Base-by-base conservation (phyloP, 2,113 vertebrate genomes). In the Pelobates fuscus region DNA sequence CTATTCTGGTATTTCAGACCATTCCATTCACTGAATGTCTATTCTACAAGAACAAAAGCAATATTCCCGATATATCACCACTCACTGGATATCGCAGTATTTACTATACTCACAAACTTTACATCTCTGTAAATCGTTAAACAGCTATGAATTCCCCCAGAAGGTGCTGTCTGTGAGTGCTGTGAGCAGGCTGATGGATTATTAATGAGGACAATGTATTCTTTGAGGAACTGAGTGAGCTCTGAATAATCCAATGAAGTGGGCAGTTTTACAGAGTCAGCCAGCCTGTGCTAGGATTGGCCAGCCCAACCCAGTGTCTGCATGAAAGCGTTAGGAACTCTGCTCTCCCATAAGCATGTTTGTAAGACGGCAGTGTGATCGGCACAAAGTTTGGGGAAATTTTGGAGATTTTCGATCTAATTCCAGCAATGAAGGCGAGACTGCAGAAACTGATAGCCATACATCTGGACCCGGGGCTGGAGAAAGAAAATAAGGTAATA, bases 371-470 rank as follows among this genome's bases (percentile, higher is more conserved):
- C 24, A 3, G 46, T 23, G 18, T 2, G 2, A 41, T 44, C 49
- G 15, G 14, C 17, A 57, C 21, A 32, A 37, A 71, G 57, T 46
- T 17, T 14, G 23, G 24, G 44, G 4, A 55, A 15, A 11, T 8
- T 27, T 62, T n/a, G n/a, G n/a, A n/a, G n/a, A n/a, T n/a, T n/a
- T n/a, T n/a, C n/a, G n/a, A n/a, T 32, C 60, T 70, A 74, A 72
- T 21, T 23, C 73, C 71, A 54, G 75, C 71, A 67, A 86, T 86
- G 85, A 86, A 84, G 80, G 80, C 85, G 41, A 78, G 85, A 29
- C 84, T 86, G 52, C 83, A 84, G 52, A 85, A 78, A 46, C 79
- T 84, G 14, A 82, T 76, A 62, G 69, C 83, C 14, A 70, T 85
- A 15, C 78, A 84, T 43, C 76, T 82, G 29, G 85, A 86, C 77